phyloP scores from a whole-genome alignment of 2,888 invertebrate species.

The Eumacrocentrus americanus region DNA sequence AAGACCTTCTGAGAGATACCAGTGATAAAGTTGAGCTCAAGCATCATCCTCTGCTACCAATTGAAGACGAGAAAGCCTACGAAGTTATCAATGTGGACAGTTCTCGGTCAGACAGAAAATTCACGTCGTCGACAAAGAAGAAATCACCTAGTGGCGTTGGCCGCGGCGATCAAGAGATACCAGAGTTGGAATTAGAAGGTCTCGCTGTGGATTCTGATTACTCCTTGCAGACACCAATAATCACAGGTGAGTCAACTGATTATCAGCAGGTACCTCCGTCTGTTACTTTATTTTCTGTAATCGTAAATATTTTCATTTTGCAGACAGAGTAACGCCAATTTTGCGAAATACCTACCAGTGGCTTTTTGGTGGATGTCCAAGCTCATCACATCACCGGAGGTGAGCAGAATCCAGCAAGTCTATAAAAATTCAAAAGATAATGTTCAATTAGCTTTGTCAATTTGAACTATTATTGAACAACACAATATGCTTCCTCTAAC shows the following conservation, averaged over 20 bases:
- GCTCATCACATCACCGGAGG: conserved; percentile 2
- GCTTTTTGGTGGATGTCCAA: conserved; percentile 49
- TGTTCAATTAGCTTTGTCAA: too few relatives aligned
- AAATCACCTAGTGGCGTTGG: conserved; percentile 10
- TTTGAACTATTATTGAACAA: too few relatives aligned
- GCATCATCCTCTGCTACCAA: background rate
- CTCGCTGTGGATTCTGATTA: conserved; percentile 6
- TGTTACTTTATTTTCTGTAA: background rate
- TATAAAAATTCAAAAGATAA: too few relatives aligned
- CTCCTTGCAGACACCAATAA: conserved; percentile 10
- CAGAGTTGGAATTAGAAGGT: background rate
- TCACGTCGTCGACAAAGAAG: conserved; percentile 20
- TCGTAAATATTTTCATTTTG: conserved; percentile 2
- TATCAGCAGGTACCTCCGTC: background rate
- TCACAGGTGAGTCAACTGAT: conserved; percentile 14
- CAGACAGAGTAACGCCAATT: conserved; percentile 44
- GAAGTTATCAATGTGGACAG: background rate
- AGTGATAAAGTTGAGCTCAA: background rate
- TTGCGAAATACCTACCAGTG: conserved; percentile 43
- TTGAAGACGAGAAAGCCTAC: conserved; percentile 7
- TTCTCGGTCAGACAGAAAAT: conserved; percentile 11
- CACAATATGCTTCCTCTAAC: too few relatives aligned
- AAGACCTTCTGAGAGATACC: conserved; percentile 14
- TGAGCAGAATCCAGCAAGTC: too few relatives aligned
- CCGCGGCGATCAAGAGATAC: too few relatives aligned